Conservation (phyloP, 2,113 vertebrate genomes). For the Takifugu bimaculatus region DNA sequence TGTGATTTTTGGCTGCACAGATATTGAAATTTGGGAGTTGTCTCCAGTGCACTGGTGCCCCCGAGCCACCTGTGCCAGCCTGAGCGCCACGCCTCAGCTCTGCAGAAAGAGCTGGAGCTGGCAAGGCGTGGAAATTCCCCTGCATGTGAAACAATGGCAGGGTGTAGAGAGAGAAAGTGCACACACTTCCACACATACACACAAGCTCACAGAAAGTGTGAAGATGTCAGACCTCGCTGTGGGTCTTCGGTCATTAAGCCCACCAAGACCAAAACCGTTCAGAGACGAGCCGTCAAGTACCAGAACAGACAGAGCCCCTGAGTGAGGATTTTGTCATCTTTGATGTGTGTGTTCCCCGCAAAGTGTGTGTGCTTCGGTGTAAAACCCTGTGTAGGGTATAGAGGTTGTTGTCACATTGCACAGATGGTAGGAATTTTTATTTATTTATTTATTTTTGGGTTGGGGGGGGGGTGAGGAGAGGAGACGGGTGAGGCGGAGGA, state of each 20-base stretch:
- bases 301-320: conserved; percentile 23
- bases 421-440: conserved; percentile 75
- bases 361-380: conserved; percentile 38
- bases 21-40: conserved; percentile 44
- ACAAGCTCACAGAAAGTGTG: conserved; percentile 4
- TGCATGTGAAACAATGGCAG: conserved; percentile 88
- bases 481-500: conserved; percentile 9
- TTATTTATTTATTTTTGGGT: conserved; percentile 55
- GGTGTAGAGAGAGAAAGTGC: background rate
- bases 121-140: conserved; percentile 88
- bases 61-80: conserved; percentile 68
- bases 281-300: conserved; percentile 12
- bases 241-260: conserved; percentile 1
- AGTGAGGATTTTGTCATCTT: conserved; percentile 50
- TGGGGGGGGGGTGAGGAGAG: conserved; percentile 20
- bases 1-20: background rate
- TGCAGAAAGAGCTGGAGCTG: conserved; percentile 74
- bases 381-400: conserved; percentile 52
- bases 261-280: background rate
- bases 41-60: conserved; percentile 43
- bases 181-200: too few species aligned
- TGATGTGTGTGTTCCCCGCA: conserved; percentile 43
- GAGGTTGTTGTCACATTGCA: conserved; percentile 78
- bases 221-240: conserved; percentile 19
- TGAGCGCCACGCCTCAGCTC: conserved; percentile 77